phyloP scores from a whole-genome alignment of 2,113 vertebrate species.

The Mellivora capensis region DNA sequence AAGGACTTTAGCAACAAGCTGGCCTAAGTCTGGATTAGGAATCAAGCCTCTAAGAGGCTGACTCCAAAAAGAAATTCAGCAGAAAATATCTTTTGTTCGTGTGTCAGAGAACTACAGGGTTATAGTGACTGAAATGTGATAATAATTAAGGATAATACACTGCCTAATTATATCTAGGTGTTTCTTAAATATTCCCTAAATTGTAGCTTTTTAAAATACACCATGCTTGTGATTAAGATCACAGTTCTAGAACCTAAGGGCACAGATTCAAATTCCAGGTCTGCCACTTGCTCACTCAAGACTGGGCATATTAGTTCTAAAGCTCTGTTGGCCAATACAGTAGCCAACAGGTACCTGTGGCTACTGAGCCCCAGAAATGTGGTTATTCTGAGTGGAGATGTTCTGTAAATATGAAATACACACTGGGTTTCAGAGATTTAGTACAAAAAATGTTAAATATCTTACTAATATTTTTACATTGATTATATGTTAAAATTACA shows the following conservation, averaged over 20 bases:
- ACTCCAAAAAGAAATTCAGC: neutral
- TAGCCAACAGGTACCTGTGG: neutral
- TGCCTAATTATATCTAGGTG: neutral
- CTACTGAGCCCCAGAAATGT: neutral
- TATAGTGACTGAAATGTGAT: neutral
- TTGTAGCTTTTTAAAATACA: neutral
- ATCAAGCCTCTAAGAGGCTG: neutral
- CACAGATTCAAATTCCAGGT: neutral
- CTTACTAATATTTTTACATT: neutral
- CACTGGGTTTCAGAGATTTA: neutral
- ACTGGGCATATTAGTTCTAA: neutral
- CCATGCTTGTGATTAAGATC: neutral
- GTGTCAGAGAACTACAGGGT: neutral
- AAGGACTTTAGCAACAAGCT: neutral
- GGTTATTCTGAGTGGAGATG: neutral
- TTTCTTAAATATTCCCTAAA: conserved; percentile 2
- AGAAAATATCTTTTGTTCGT: neutral
- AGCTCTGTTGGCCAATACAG: neutral
- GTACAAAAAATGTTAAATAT: neutral
- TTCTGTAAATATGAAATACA: neutral
- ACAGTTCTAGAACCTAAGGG: neutral
- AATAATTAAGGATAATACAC: neutral
- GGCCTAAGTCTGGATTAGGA: neutral
- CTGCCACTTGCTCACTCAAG: neutral
- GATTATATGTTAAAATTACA: neutral